These are phyloP conservation scores for Tridacna gigas DNA, from an alignment of 2,888 invertebrate genomes.

Conservation along the genomic window DNA sequence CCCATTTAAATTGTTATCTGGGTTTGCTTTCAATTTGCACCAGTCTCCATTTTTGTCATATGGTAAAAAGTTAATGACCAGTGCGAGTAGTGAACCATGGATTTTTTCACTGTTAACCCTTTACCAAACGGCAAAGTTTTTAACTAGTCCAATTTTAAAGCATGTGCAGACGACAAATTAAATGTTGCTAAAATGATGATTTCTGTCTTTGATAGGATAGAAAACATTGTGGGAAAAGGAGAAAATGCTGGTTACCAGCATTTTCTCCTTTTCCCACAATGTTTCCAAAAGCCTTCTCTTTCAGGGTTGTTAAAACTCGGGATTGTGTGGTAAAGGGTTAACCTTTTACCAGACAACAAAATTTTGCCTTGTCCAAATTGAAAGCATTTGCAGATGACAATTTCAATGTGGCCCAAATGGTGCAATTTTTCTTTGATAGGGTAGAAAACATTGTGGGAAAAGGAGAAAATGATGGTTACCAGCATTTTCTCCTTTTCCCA, in stretches of 20 bases:
- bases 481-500: slow-evolving; percentile 8
- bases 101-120: neutral
- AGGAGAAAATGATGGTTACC: neutral
- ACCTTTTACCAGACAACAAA: too few relatives aligned
- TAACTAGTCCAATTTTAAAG: neutral
- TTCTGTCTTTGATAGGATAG: neutral
- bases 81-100: too few relatives aligned
- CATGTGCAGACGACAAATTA: neutral
- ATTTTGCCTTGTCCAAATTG: too few relatives aligned
- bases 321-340: neutral
- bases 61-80: too few relatives aligned
- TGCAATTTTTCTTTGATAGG: too few relatives aligned
- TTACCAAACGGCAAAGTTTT: neutral
- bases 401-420: too few relatives aligned
- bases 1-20: too few relatives aligned
- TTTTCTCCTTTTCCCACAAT: neutral
- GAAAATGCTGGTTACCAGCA: neutral
- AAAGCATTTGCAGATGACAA: too few relatives aligned
- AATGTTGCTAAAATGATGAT: too few relatives aligned
- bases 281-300: neutral
- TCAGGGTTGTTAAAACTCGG: neutral
- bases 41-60: too few relatives aligned
- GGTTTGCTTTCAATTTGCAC: too few relatives aligned
- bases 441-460: neutral
- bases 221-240: neutral